These are phyloP conservation scores for Microcebus ravelobensis DNA, from an alignment of 2,113 vertebrate genomes.

Conservation along the genomic window DNA sequence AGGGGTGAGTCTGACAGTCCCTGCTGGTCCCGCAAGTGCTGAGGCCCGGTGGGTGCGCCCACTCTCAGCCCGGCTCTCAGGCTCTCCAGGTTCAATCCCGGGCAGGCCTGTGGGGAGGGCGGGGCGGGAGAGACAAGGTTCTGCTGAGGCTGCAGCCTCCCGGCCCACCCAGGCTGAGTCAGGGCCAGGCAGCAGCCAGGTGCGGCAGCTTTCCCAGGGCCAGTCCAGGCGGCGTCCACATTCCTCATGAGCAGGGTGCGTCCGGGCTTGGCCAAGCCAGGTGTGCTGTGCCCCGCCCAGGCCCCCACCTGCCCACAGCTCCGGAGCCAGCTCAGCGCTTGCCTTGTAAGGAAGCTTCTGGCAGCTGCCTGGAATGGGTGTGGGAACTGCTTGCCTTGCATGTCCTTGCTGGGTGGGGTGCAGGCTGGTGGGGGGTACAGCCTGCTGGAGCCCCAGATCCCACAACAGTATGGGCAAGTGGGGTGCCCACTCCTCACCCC, in stretches of 20 bases:
- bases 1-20: accelerated
- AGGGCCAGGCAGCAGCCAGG: not conserved
- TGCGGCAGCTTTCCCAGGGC: constrained; percentile 73
- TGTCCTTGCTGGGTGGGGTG: constrained; percentile 14
- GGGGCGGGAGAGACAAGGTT: not conserved
- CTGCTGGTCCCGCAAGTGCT: not conserved
- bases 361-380: not conserved
- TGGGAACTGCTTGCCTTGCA: constrained; percentile 75
- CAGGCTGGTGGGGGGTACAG: not conserved
- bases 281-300: constrained; percentile 22
- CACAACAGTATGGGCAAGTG: not conserved
- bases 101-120: not conserved
- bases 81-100: not conserved
- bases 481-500: not conserved
- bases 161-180: constrained; percentile 72
- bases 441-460: not conserved
- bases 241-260: constrained; percentile 48
- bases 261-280: constrained; percentile 57
- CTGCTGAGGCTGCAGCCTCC: constrained; percentile 71
- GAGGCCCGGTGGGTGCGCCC: accelerated
- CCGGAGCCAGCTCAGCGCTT: not conserved
- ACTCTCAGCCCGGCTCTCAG: not conserved
- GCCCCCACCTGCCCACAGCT: not conserved
- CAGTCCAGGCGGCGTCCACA: constrained; percentile 53
- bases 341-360: constrained; percentile 55